These are phyloP conservation scores for Emys orbicularis DNA, from an alignment of 2,797 vertebrate genomes.

Conservation along the genomic window DNA sequence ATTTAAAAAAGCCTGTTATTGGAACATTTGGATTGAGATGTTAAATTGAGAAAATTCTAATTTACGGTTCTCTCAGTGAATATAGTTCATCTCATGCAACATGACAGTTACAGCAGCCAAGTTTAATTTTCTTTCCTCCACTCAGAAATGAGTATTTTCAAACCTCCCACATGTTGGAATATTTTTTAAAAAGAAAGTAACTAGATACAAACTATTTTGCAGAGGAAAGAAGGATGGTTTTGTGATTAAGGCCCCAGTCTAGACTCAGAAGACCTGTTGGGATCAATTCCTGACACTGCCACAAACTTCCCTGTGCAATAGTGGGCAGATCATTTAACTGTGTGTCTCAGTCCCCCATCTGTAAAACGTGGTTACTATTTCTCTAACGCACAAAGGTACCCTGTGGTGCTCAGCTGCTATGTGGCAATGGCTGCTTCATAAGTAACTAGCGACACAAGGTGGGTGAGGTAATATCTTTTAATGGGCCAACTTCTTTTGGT, in stretches of 20 bases:
- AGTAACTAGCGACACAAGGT: too few species aligned
- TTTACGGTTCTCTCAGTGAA: accelerated
- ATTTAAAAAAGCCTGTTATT: neutral
- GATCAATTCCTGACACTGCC: too few species aligned
- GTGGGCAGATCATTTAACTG: accelerated
- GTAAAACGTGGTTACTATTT: accelerated
- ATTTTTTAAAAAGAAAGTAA: accelerated
- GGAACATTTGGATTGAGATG: neutral
- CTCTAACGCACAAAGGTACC: accelerated
- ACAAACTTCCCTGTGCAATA: accelerated
- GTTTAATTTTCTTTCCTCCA: neutral
- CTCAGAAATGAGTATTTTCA: neutral
- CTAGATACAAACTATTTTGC: accelerated
- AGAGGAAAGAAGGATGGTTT: too few species aligned
- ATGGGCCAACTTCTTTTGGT: too few species aligned
- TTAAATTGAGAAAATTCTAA: neutral
- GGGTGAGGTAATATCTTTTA: too few species aligned
- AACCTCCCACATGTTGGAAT: accelerated
- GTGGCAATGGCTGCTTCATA: too few species aligned
- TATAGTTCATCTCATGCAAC: accelerated
- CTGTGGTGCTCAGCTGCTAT: accelerated
- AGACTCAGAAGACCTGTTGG: too few species aligned
- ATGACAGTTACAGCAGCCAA: accelerated
- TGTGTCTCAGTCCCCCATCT: accelerated
- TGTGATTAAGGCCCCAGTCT: too few species aligned